phyloP scores from a whole-genome alignment of 2,113 vertebrate species.

The Hemibagrus wyckioides region DNA sequence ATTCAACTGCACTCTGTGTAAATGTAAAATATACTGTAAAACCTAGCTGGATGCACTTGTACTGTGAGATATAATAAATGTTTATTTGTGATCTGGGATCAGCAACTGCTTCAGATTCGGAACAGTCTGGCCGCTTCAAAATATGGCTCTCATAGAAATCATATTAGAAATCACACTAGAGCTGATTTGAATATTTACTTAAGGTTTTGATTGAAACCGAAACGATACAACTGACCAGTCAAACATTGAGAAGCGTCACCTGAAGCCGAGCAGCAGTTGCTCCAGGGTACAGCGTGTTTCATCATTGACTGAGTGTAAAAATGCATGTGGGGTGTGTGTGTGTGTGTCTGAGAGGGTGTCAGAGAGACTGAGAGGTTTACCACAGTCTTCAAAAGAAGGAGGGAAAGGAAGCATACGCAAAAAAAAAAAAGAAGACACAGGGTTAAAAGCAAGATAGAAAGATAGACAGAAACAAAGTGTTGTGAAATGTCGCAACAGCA shows the following conservation, averaged over 20 bases:
- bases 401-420: conserved; percentile 18
- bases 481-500: neutral
- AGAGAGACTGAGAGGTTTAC: conserved; percentile 42
- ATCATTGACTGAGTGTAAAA: neutral
- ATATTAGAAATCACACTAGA: neutral
- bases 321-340: neutral
- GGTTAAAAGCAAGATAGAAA: neutral
- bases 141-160: neutral
- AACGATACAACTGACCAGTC: neutral
- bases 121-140: neutral
- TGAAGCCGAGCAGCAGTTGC: neutral
- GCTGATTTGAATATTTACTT: neutral
- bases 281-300: neutral
- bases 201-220: neutral
- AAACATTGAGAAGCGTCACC: neutral
- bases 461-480: neutral
- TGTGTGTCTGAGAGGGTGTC: too few relatives aligned
- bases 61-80: too few relatives aligned
- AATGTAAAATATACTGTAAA: too few relatives aligned
- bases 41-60: too few relatives aligned
- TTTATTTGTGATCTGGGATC: neutral
- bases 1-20: too few relatives aligned
- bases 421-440: neutral
- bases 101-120: neutral
- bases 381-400: conserved; percentile 33